phyloP scores from a whole-genome alignment of 92 coral and sea anemone genomes.

The Epizoanthus ramosus region DNA sequence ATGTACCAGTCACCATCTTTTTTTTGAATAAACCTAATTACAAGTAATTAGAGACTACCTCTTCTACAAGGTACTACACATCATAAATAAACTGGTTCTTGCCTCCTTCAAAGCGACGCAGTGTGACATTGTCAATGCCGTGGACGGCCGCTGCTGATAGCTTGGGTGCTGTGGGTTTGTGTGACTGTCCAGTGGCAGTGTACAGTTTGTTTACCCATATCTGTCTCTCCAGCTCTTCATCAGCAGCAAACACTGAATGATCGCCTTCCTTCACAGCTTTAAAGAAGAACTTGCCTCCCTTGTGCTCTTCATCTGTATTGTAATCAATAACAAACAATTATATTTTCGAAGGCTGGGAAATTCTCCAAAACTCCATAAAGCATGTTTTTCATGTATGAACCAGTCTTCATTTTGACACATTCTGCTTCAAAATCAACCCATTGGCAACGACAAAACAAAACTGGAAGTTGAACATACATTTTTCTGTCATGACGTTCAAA shows the following conservation, averaged over 20 bases:
- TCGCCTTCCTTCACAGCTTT: slow-evolving; percentile 97
- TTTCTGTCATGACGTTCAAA: too few relatives aligned
- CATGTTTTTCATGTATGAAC: too few relatives aligned
- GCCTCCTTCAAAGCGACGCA: slow-evolving; percentile 92
- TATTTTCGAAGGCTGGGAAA: background rate
- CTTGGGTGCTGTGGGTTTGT: slow-evolving; percentile 95
- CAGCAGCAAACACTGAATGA: slow-evolving; percentile 84
- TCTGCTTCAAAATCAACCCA: too few relatives aligned
- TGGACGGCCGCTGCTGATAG: slow-evolving; percentile 75
- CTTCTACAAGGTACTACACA: too few relatives aligned
- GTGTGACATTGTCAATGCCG: slow-evolving; percentile 60
- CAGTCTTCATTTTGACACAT: too few relatives aligned
- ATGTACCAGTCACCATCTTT: too few relatives aligned
- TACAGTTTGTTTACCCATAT: slow-evolving; percentile 99
- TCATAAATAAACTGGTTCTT: background rate
- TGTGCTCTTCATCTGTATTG: slow-evolving; percentile 81
- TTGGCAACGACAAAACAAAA: too few relatives aligned
- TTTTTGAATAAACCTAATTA: too few relatives aligned
- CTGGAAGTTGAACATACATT: too few relatives aligned
- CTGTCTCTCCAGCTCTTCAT: slow-evolving; percentile 95
- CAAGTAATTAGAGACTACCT: too few relatives aligned
- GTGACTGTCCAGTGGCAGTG: slow-evolving; percentile 99
- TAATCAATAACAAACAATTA: background rate
- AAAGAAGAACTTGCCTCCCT: slow-evolving; percentile 92
- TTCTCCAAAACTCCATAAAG: background rate